Evolutionary conservation across 2,797 vertebrate genomes (phyloP).

Genomic region (Chaetodon trifasciatus): DNA sequence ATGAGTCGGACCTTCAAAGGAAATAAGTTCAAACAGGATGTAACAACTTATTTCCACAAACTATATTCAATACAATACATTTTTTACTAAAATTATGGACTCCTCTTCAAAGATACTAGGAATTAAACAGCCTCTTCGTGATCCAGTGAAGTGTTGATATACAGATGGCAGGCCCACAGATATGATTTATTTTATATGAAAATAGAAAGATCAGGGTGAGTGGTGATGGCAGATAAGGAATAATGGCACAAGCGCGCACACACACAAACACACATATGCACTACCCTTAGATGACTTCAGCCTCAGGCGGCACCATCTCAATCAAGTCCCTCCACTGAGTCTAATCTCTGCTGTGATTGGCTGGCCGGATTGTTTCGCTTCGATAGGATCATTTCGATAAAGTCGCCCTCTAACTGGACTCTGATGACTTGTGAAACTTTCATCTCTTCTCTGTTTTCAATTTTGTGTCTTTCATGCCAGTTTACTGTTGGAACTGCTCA

Average conservation of each 20-base stretch:
- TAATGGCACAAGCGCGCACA: slow-evolving; percentile 18
- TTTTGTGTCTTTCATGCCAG: not conserved
- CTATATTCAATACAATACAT: slow-evolving; percentile 13
- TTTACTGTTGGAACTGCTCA: not conserved
- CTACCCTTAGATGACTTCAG: slow-evolving; percentile 41
- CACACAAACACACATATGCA: not conserved
- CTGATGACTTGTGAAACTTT: slow-evolving; percentile 46
- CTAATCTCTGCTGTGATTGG: slow-evolving; percentile 58
- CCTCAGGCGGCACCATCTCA: slow-evolving; percentile 44
- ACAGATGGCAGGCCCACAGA: slow-evolving; percentile 36
- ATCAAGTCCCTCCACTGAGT: slow-evolving; percentile 47
- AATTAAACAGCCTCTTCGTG: slow-evolving; percentile 43
- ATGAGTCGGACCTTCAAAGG: slow-evolving; percentile 15
- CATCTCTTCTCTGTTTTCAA: slow-evolving; percentile 12
- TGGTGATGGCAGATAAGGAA: slow-evolving; percentile 59
- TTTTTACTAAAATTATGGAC: slow-evolving; percentile 3
- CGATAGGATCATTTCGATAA: slow-evolving; percentile 56
- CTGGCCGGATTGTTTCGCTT: slow-evolving; percentile 53
- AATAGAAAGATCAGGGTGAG: slow-evolving; percentile 57
- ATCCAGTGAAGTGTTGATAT: slow-evolving; percentile 38
- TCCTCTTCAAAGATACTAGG: slow-evolving; percentile 25
- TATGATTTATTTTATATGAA: slow-evolving; percentile 44
- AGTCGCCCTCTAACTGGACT: slow-evolving; percentile 38
- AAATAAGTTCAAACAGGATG: slow-evolving; percentile 33
- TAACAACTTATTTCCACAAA: slow-evolving; percentile 29